Evolutionary conservation across 2,888 invertebrate genomes (phyloP).

Genomic region (Cosmorhoe ocellata): DNA sequence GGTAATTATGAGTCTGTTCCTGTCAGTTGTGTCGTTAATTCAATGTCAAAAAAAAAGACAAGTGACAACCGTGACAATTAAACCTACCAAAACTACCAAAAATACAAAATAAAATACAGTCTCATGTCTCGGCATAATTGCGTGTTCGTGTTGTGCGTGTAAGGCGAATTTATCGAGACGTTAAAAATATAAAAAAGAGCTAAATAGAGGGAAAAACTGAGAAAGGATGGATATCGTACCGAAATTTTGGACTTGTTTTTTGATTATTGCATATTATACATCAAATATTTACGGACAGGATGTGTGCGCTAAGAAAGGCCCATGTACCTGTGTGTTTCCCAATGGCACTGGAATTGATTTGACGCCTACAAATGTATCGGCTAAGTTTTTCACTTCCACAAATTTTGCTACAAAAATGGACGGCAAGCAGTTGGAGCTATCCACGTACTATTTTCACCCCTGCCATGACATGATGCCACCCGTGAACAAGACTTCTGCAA

Average conservation of each 20-base stretch:
- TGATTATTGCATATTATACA: conserved; percentile 38
- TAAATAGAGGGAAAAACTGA: background rate
- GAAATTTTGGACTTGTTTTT: conserved; percentile 36
- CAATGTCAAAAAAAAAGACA: too few species aligned
- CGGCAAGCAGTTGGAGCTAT: conserved; percentile 48
- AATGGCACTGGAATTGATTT: conserved; percentile 78
- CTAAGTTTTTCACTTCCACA: conserved; percentile 54
- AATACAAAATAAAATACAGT: too few species aligned
- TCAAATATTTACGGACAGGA: conserved; percentile 46
- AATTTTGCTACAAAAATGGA: conserved; percentile 42
- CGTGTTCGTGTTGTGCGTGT: too few species aligned
- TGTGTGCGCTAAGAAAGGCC: conserved; percentile 57
- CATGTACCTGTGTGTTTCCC: conserved; percentile 70
- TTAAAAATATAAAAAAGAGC: too few species aligned
- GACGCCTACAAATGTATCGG: conserved; percentile 48
- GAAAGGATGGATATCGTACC: conserved; percentile 40
- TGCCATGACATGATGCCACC: conserved; percentile 54
- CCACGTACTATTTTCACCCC: conserved; percentile 69
- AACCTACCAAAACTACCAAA: too few species aligned
- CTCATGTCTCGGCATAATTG: too few species aligned
- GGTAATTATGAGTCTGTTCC: too few species aligned
- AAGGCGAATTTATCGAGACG: too few species aligned
- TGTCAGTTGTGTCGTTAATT: too few species aligned
- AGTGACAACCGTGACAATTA: too few species aligned
- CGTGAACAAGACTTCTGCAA: conserved; percentile 45